Conservation (phyloP, 1,140 invertebrate species). For the Sarcophaga peregrina region DNA sequence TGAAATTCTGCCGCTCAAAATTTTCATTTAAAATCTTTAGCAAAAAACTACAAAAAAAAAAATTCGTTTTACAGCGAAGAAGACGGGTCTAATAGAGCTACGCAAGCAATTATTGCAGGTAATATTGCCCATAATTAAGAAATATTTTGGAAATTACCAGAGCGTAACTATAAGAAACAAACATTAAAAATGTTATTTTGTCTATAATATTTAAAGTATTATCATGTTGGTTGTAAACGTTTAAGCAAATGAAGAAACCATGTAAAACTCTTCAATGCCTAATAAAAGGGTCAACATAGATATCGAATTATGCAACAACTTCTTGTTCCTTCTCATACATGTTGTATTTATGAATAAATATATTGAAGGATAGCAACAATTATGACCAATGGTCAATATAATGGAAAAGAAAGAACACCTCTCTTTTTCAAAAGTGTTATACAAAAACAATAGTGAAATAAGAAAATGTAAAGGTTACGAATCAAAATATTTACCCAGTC, state of each 20-base stretch:
- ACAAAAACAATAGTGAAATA: not conserved
- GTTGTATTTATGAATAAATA: not conserved
- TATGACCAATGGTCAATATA: not conserved
- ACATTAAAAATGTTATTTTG: not conserved
- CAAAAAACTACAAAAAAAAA: too few relatives aligned
- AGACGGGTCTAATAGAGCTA: too few relatives aligned
- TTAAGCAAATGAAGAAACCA: not conserved
- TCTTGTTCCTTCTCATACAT: conserved; percentile 1
- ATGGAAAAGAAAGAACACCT: not conserved
- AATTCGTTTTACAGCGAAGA: too few relatives aligned
- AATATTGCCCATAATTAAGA: not conserved
- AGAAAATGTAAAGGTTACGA: not conserved
- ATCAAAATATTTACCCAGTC: not conserved
- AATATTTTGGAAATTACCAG: not conserved
- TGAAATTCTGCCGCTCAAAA: too few relatives aligned
- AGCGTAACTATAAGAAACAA: not conserved
- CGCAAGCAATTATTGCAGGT: not conserved
- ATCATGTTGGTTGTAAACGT: not conserved
- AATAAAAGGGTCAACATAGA: not conserved
- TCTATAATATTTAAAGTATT: not conserved
- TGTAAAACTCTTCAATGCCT: not conserved
- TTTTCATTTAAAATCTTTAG: too few relatives aligned
- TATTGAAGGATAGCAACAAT: not conserved
- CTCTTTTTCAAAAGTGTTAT: not conserved
- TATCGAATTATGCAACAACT: not conserved